These are phyloP conservation scores for Macquaria australasica DNA, from an alignment of 2,113 vertebrate species.

Conservation along the genomic window DNA sequence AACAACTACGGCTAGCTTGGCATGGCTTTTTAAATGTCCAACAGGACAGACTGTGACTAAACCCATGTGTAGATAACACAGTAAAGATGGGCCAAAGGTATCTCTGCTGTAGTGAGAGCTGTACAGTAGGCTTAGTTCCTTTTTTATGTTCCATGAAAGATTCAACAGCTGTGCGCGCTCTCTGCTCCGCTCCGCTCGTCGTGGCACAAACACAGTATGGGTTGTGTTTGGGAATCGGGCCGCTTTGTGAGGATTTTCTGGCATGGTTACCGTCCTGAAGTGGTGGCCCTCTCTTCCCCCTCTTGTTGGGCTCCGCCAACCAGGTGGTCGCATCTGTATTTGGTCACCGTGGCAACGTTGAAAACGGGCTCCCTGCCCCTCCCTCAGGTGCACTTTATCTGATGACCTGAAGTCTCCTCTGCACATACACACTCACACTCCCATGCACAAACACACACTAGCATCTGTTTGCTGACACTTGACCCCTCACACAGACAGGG, in stretches of 20 bases:
- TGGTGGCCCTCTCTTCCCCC: slow-evolving; percentile 48
- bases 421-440: slow-evolving; percentile 21
- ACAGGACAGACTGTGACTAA: background rate
- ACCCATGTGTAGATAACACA: background rate
- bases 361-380: slow-evolving; percentile 46
- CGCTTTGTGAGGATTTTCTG: slow-evolving; percentile 57
- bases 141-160: slow-evolving; percentile 60
- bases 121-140: slow-evolving; percentile 30
- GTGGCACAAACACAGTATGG: slow-evolving; percentile 48
- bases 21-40: slow-evolving; percentile 15
- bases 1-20: background rate
- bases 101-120: slow-evolving; percentile 38
- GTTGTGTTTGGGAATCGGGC: slow-evolving; percentile 58
- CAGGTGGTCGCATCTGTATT: slow-evolving; percentile 69
- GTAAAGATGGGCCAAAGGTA: slow-evolving; percentile 17
- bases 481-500: slow-evolving; percentile 19
- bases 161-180: slow-evolving; percentile 67
- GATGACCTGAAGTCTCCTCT: slow-evolving; percentile 68
- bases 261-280: slow-evolving; percentile 64
- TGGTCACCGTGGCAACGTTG: slow-evolving; percentile 67
- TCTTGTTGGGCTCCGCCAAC: slow-evolving; percentile 58
- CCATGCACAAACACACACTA: slow-evolving; percentile 17
- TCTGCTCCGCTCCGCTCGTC: slow-evolving; percentile 18
- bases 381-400: slow-evolving; percentile 75
- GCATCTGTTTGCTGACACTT: slow-evolving; percentile 63